Conservation (phyloP, 2,888 invertebrate species). For the Microchrysa polita region DNA sequence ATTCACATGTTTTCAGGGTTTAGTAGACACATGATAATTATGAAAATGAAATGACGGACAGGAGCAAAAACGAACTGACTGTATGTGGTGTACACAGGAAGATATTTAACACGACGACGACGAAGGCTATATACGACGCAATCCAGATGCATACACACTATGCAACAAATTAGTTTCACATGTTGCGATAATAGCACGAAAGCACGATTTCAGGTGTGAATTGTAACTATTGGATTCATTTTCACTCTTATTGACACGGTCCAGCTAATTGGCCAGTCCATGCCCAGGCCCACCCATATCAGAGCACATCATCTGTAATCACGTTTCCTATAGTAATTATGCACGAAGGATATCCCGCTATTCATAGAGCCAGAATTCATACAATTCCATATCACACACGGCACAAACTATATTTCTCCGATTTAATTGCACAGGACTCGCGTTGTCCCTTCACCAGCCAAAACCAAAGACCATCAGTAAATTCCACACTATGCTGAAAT, state of each 20-base stretch:
- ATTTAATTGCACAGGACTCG: not conserved
- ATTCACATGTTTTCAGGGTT: not conserved
- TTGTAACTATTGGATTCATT: not conserved
- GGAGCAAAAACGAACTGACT: slow-evolving; percentile 19
- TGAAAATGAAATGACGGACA: slow-evolving; percentile 17
- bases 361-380: not conserved
- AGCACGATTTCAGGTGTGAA: not conserved
- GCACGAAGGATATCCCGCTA: not conserved
- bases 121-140: not conserved
- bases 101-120: not conserved
- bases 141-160: slow-evolving; percentile 16
- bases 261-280: slow-evolving; percentile 8
- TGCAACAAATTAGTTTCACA: slow-evolving; percentile 13
- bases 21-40: not conserved
- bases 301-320: not conserved
- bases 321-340: not conserved
- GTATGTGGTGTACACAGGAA: not conserved
- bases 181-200: not conserved
- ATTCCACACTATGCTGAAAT: not conserved
- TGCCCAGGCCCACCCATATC: no score
- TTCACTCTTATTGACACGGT: not conserved
- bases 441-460: not conserved
- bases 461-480: not conserved
- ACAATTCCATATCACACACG: not conserved
- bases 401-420: slow-evolving; percentile 8